Base-by-base conservation (phyloP, 2,888 invertebrate genomes). In the Thymelicus lineola region DNA sequence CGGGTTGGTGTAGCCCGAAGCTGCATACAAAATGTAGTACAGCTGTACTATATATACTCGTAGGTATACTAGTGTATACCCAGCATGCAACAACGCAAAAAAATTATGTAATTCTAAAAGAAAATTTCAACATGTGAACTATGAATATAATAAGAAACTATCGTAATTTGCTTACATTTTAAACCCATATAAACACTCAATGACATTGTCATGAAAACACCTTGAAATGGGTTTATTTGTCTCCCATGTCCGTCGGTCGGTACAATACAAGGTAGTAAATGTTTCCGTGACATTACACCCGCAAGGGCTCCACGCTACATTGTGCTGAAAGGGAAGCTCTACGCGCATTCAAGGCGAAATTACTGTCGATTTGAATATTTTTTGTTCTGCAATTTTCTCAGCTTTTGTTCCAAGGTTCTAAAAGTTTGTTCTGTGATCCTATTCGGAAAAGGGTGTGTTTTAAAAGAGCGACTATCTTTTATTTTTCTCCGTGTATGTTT, bases 211-310 rank as follows among this genome's bases (percentile, higher is more conserved):
- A 59, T 66, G 46, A 38, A 53, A 60, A 66, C 45, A 42, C 60
- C 53, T 50, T 7, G 53, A 53, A 66, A 66, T 66, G 60, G 60
- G 59, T 60, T 66, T 66, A 66, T 53, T 60, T 60, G 60, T 50
- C 53, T 53, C 66, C 12, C 20, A 6, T 12, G 50, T 28, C 17
- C 36, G 58, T 50, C 50, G 59, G 38, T 42, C 28, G 53, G 15
- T n/a, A n/a, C n/a, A n/a, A n/a, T n/a, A n/a, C n/a, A n/a, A n/a
- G n/a, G n/a, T 48, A 50, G 58, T 59, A 59, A 59, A 38, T 38
- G 66, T 28, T 67, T 67, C 53, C 53, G 60, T n/a, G 63, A 17
- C 53, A 53, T 63, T 50, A 66, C 48, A 53, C 50, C 53, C 50
- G 12, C 38, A 14, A 28, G 7, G 6, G 62, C 48, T 66, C 38